Evolutionary conservation across 2,113 vertebrate species (phyloP), one percentile per base, ranked within the genome.

Genomic region (Sitta europaea): DNA sequence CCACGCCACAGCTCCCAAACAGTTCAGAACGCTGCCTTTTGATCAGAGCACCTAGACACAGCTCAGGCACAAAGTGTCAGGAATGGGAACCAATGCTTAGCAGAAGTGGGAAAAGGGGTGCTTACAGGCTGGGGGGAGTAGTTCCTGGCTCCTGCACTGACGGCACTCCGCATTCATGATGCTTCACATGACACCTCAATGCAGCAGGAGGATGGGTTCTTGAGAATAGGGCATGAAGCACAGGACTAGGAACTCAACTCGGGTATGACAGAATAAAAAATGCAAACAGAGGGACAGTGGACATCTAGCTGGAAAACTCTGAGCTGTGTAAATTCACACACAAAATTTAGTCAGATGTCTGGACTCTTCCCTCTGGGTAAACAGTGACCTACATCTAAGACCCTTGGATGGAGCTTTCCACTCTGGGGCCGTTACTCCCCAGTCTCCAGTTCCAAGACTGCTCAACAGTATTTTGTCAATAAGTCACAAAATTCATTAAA

Each of bases 51-150:
- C 40, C 40, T 9, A 75, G 31, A 51, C 16, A 59, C 24, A 78
- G 28, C n/a, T n/a, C 14, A 68, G 27, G 11, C 55, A 57, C n/a
- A 42, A 28, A 58, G 43, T 3, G 5, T 11, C 25, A 67, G 18
- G 29, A 86, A 36, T 2, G 2, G 33, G 47, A 90, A 35, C 4
- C 23, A 17, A 42, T 33, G 29, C 55, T n/a, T n/a, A 58, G 73
- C 17, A 5, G 7, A 35, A 77, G 10, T 5, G 5, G 36, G 31
- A 31, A 35, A 25, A 51, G 12, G 12, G 24, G 9, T 21, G 40
- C 33, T 24, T 58, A 38, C 0, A 88, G 38, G 24, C 40, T 35
- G 0, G 4, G 3, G 9, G 11, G n/a, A 61, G n/a, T 5, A 3
- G 27, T 45, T 72, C 28, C 47, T 62, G 51, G 21, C 33, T 81